These are phyloP conservation scores for Diprion similis DNA, from an alignment of 1,140 invertebrate species.

Conservation along the genomic window DNA sequence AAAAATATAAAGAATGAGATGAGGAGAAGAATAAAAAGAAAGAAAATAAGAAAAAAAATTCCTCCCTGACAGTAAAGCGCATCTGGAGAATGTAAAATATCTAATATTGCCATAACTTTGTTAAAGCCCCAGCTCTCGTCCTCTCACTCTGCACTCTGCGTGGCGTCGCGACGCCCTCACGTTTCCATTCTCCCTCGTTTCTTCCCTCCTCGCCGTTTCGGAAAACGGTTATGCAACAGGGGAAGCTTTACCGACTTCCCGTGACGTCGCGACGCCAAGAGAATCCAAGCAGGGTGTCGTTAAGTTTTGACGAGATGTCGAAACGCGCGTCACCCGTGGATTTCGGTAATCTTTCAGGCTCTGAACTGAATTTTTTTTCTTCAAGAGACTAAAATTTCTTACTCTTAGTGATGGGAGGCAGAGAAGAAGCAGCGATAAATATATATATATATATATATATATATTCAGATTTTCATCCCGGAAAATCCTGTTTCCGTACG, in stretches of 20 bases:
- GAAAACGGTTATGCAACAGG: slow-evolving; percentile 7
- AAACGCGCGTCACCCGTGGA: slow-evolving; percentile 22
- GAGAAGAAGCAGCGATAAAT: no score
- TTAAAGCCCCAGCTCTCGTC: slow-evolving; percentile 2
- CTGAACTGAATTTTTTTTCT: slow-evolving; percentile 23
- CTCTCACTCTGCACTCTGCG: slow-evolving; percentile 10
- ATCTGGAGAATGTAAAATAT: slow-evolving; percentile 54
- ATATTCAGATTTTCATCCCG: no score
- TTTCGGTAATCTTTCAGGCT: slow-evolving; percentile 30
- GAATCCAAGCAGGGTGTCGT: slow-evolving; percentile 20
- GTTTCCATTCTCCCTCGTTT: slow-evolving; percentile 9
- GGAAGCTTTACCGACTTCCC: slow-evolving; percentile 30
- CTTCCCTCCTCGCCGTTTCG: slow-evolving; percentile 6
- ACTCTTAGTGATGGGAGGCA: neutral
- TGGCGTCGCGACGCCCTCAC: slow-evolving; percentile 4
- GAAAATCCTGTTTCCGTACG: slow-evolving; percentile 1
- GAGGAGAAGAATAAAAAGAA: neutral
- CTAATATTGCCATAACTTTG: slow-evolving; percentile 45
- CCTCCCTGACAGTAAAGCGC: slow-evolving; percentile 42
- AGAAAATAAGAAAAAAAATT: neutral
- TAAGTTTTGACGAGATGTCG: slow-evolving; percentile 25
- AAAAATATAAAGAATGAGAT: neutral
- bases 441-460: no score
- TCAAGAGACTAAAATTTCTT: slow-evolving; percentile 11
- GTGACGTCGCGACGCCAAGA: slow-evolving; percentile 27